These are phyloP conservation scores for Hippopotamyrus pictus DNA, from an alignment of 2,797 vertebrate species.

Conservation along the genomic window DNA sequence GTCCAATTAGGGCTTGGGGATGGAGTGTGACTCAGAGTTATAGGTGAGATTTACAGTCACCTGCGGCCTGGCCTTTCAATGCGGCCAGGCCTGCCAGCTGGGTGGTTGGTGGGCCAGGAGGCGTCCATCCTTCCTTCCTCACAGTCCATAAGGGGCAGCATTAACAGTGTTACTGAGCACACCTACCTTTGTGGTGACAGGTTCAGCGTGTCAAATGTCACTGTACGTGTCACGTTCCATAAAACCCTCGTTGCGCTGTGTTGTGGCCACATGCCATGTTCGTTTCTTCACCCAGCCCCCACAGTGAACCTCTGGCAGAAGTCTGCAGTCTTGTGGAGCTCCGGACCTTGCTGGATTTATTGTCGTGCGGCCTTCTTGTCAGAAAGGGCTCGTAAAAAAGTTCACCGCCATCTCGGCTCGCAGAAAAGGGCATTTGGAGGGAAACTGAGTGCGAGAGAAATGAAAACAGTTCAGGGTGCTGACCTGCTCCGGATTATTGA, in stretches of 20 bases:
- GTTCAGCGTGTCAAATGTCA: neutral
- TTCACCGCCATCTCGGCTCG: neutral
- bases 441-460: neutral
- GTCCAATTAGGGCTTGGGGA: neutral
- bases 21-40: neutral
- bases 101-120: neutral
- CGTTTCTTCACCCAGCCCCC: neutral
- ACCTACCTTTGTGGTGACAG: neutral
- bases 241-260: neutral
- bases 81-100: neutral
- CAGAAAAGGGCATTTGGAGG: conserved; percentile 7
- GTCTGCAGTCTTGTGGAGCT: neutral
- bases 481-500: conserved; percentile 11
- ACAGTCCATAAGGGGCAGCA: neutral
- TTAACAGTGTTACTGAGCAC: neutral
- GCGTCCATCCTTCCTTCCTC: neutral
- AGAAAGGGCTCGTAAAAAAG: conserved; percentile 7
- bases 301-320: neutral
- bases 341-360: neutral
- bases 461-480: neutral
- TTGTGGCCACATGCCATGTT: neutral
- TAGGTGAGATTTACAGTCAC: neutral
- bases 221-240: neutral
- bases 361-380: neutral
- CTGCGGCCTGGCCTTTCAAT: neutral